Evolutionary conservation across 2,113 vertebrate genomes (phyloP).

Genomic region (Entomyzon cyanotis): DNA sequence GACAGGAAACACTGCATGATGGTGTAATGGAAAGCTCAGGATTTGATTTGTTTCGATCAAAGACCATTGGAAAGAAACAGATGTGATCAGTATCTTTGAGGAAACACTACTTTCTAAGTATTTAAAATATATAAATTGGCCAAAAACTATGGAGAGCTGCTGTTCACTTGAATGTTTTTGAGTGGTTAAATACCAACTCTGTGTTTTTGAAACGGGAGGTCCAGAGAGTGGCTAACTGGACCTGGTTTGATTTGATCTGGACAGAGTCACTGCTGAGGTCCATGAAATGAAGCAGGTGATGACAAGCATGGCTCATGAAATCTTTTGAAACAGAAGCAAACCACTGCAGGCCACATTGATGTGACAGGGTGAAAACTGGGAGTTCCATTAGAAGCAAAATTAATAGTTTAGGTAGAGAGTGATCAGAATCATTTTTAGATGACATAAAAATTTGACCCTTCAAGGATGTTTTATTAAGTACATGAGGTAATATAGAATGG

Average conservation of each 20-base stretch:
- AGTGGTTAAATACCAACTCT: background rate
- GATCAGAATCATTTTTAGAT: slow-evolving; percentile 43
- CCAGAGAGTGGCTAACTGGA: slow-evolving; percentile 34
- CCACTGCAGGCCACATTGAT: slow-evolving; percentile 22
- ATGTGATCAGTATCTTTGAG: background rate
- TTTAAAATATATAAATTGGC: background rate
- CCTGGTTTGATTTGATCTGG: slow-evolving; percentile 42
- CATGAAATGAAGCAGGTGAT: slow-evolving; percentile 63
- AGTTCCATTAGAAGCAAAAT: background rate
- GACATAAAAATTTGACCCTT: slow-evolving; percentile 59
- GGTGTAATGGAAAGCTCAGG: background rate
- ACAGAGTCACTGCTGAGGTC: slow-evolving; percentile 26
- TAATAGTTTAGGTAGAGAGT: background rate
- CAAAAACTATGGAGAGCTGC: background rate
- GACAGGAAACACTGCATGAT: background rate
- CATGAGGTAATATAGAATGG: slow-evolving; percentile 41
- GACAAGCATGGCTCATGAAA: slow-evolving; percentile 58
- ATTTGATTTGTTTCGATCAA: background rate
- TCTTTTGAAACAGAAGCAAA: slow-evolving; percentile 61
- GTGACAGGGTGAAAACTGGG: slow-evolving; percentile 54
- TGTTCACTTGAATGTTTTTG: background rate
- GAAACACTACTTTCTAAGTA: background rate
- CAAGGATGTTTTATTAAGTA: slow-evolving; percentile 31
- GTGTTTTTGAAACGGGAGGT: background rate
- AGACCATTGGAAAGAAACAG: background rate